Evolutionary conservation across 2,888 invertebrate species (phyloP).

Genomic region (Anodontia alba): DNA sequence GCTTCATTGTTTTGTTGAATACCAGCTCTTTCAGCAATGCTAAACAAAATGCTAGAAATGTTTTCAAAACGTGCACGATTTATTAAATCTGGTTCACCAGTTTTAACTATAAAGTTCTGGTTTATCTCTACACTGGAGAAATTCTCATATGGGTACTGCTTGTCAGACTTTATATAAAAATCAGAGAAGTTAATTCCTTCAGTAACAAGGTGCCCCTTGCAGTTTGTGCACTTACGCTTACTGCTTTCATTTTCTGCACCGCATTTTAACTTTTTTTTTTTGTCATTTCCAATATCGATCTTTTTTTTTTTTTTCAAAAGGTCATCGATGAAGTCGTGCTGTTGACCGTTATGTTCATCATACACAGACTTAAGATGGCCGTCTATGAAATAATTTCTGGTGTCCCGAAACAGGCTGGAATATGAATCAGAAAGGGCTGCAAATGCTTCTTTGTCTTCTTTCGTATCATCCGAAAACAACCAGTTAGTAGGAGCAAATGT

Average conservation of each 20-base stretch:
- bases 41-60: background rate
- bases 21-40: background rate
- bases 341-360: no score
- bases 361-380: no score
- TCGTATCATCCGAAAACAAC: no score
- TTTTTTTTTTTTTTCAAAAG: no score
- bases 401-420: no score
- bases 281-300: no score
- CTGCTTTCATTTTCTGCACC: conserved; percentile 16
- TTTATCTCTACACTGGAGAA: conserved; percentile 12
- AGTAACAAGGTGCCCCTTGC: conserved; percentile 28
- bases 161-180: background rate
- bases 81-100: conserved; percentile 14
- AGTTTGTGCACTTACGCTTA: conserved; percentile 26
- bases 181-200: conserved; percentile 17
- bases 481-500: no score
- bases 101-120: conserved; percentile 20
- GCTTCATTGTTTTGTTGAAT: background rate
- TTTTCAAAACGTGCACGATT: conserved; percentile 39
- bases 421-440: no score
- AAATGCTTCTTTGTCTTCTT: no score
- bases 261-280: background rate
- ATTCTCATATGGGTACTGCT: conserved; percentile 5
- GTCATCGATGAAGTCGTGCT: no score
- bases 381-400: no score